Evolutionary conservation across 2,113 vertebrate species (phyloP), one percentile per base, ranked within the genome.

Genomic region (Pyrgilauda ruficollis): DNA sequence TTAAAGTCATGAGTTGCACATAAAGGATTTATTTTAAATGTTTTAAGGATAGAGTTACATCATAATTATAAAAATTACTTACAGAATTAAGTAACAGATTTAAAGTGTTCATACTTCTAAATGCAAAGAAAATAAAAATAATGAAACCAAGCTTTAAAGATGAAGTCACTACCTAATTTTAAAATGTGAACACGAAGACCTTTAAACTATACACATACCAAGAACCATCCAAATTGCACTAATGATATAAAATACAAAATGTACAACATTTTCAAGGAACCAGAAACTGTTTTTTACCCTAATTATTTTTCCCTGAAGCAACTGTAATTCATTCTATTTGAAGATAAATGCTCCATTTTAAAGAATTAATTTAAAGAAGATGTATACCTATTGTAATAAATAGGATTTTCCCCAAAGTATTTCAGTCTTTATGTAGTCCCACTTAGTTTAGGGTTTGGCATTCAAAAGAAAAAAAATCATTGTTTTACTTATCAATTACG

Each of bases 21-120:
- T 98, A 98, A 98, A 98, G 97, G 97, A 97, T 98, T 98, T 98
- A 98, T 98, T 98, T 98, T 98, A 98, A 98, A 98, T 98, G 98
- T 98, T 98, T 98, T 98, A 98, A 98, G 97, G 98, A 98, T 98
- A 98, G 97, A 98, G 97, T 98, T 98, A 98, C 98, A 98, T 98
- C 98, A 98, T 98, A 98, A 98, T 98, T 98, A 98, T 98, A 98
- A 98, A 98, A 98, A 98, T 97, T 98, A 98, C 98, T 98, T 98
- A 98, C 98, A 98, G 97, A 98, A 98, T 98, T 98, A 96, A 95
- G 93, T 96, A 98, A 98, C 98, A 98, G 98, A 97, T 98, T 98
- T 98, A 97, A 98, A 98, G 97, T 98, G 97, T 98, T 98, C 97
- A 98, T 98, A 98, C 97, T 98, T 98, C 98, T 98, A 99, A 98